Evolutionary conservation across 2,888 invertebrate genomes (phyloP), one percentile per base, ranked within the genome.

Genomic region (Nebria salina): DNA sequence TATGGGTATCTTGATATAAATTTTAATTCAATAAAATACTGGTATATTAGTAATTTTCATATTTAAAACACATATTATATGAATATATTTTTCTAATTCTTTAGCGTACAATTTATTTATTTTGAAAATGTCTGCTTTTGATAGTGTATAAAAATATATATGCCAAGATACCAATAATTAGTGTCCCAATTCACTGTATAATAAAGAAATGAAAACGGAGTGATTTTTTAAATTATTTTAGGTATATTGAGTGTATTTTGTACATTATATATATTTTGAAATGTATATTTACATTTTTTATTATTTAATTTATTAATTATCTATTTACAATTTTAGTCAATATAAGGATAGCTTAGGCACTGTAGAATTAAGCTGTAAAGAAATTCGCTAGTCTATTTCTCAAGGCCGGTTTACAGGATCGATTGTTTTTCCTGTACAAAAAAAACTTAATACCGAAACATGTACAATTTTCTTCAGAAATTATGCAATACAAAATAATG

Each of bases 341-440:
- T 73, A 42, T 6, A 75, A 65, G 72, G 75, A 54, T 80, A 80
- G 75, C 75, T 65, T 80, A 80, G 80, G 80, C 80, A 80, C 80
- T 80, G 80, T 75, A 75, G 80, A 80, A 75, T 80, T 75, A 80
- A 80, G 80, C 80, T 80, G 80, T 80, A 80, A 80, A 75, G 65
- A 78, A 78, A 78, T 65, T 73, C 43, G 34, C 80, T 80, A 80
- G 80, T 80, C 80, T 34, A 42, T 78, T 15, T 64, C 34, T 25
- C 13, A 72, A 74, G 78, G 41, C 25, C 76, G 66, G 15, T 65
- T 68, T 26, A 68, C 8, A 3, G 2, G 15, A 20, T 68, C 68
- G 26, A 68, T 54, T 54, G 2, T 11, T 54, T 43, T 54, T 7
- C 13, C 54, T 54, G 54, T 54, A 54, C 34, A 34, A 34, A 34